Conservation (phyloP, 2,113 vertebrate genomes). For the Xiphias gladius region DNA sequence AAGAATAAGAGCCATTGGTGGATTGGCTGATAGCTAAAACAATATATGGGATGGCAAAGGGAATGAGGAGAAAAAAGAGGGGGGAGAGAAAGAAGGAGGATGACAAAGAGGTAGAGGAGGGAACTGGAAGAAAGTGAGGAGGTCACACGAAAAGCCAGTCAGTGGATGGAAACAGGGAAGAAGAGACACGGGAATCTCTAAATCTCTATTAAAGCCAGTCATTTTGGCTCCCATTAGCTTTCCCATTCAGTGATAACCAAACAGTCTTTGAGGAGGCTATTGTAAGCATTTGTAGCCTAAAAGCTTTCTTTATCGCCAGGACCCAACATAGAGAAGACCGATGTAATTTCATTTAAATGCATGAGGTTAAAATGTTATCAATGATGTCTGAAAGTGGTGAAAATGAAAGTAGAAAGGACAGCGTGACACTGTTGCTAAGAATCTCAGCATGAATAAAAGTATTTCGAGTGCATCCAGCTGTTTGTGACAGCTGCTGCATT, state of each 20-base stretch:
- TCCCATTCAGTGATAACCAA: slow-evolving; percentile 62
- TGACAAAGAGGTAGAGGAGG: slow-evolving; percentile 24
- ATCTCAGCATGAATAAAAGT: neutral
- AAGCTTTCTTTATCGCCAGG: slow-evolving; percentile 25
- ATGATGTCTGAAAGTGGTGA: slow-evolving; percentile 21
- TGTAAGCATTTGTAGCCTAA: slow-evolving; percentile 34
- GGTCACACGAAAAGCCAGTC: slow-evolving; percentile 55
- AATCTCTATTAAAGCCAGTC: slow-evolving; percentile 73
- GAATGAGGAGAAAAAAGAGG: slow-evolving; percentile 43
- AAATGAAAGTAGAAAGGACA: slow-evolving; percentile 30
- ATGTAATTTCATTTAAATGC: slow-evolving; percentile 61
- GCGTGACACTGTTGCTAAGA: neutral
- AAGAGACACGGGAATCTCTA: slow-evolving; percentile 56
- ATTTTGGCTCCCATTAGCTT: slow-evolving; percentile 58
- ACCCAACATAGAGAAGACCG: slow-evolving; percentile 6
- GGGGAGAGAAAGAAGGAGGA: slow-evolving; percentile 3
- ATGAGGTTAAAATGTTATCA: slow-evolving; percentile 64
- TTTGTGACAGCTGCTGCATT: slow-evolving; percentile 12
- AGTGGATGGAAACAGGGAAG: slow-evolving; percentile 18
- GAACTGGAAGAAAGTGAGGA: slow-evolving; percentile 30
- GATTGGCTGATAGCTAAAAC: slow-evolving; percentile 69
- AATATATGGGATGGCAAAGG: slow-evolving; percentile 63
- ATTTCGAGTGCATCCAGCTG: neutral
- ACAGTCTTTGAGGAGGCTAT: slow-evolving; percentile 39
- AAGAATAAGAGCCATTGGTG: slow-evolving; percentile 67